Conservation (phyloP, 2,888 invertebrate species). For the Amblyjoppa fuscipennis region DNA sequence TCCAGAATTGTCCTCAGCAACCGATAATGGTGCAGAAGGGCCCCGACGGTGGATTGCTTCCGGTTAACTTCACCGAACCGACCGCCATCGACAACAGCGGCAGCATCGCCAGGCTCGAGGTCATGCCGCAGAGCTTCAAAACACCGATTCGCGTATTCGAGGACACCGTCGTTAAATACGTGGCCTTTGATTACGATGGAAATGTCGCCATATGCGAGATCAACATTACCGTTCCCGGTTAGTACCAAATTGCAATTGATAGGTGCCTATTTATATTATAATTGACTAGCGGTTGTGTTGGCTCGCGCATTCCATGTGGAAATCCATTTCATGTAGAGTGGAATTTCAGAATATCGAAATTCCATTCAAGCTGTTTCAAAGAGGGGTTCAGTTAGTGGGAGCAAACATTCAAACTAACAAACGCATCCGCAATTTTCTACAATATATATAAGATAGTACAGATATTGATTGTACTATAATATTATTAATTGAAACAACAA, state of each 20-base stretch:
- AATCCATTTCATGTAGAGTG: no score
- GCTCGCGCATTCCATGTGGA: no score
- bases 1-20: conserved; percentile 98
- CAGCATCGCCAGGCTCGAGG: conserved; percentile 96
- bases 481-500: background rate
- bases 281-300: no score
- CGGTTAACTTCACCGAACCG: conserved; percentile 97
- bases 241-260: conserved; percentile 58
- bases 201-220: conserved; percentile 99
- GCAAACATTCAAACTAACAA: no score
- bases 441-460: no score
- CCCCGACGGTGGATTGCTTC: conserved; percentile 94
- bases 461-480: background rate
- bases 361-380: no score
- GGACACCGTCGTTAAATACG: conserved; percentile 97
- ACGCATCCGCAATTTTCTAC: no score
- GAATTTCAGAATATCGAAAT: no score
- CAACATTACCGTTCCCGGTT: conserved; percentile 95
- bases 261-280: no score
- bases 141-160: conserved; percentile 95
- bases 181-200: conserved; percentile 98
- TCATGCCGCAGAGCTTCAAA: conserved; percentile 96
- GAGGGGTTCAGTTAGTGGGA: no score
- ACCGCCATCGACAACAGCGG: conserved; percentile 98
- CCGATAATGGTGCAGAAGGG: conserved; percentile 96